phyloP scores from a whole-genome alignment of 2,797 vertebrate genomes.

The Schizopygopsis pylzovi region DNA sequence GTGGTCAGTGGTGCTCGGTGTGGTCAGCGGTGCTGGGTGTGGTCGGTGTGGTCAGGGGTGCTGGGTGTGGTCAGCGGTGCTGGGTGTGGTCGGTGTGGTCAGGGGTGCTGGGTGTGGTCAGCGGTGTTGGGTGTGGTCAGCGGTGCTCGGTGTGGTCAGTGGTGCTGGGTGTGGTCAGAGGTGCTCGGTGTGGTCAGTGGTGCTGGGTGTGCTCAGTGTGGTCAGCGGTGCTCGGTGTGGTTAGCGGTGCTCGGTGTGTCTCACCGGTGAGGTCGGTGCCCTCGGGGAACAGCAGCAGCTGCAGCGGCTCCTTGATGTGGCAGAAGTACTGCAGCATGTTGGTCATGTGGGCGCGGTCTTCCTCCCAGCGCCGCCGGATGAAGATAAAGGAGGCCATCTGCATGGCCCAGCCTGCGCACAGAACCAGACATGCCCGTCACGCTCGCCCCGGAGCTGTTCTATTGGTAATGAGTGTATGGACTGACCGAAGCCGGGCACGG shows the following conservation, averaged over 20 bases:
- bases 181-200: too few relatives aligned
- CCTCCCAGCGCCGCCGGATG: constrained; percentile 92
- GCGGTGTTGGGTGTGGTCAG: too few relatives aligned
- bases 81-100: too few relatives aligned
- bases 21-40: too few relatives aligned
- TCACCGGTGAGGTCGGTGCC: constrained; percentile 98
- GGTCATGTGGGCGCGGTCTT: constrained; percentile 90
- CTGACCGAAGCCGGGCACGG: constrained; percentile 96
- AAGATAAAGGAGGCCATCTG: constrained; percentile 97
- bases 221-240: too few relatives aligned
- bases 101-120: too few relatives aligned
- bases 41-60: too few relatives aligned
- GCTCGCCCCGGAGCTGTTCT: neutral
- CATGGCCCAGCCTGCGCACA: constrained; percentile 93
- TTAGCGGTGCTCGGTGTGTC: neutral
- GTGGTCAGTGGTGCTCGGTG: too few relatives aligned
- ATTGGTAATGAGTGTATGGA: constrained; percentile 38
- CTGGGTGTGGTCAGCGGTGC: too few relatives aligned
- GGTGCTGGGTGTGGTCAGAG: too few relatives aligned
- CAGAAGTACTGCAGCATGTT: constrained; percentile 97
- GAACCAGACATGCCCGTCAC: neutral
- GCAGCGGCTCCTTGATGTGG: constrained; percentile 91
- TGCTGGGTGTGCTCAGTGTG: too few relatives aligned
- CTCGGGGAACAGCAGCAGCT: constrained; percentile 96
- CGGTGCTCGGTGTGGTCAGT: too few relatives aligned